phyloP scores from a whole-genome alignment of 2,888 invertebrate genomes.

The Uloborus plumipes region DNA sequence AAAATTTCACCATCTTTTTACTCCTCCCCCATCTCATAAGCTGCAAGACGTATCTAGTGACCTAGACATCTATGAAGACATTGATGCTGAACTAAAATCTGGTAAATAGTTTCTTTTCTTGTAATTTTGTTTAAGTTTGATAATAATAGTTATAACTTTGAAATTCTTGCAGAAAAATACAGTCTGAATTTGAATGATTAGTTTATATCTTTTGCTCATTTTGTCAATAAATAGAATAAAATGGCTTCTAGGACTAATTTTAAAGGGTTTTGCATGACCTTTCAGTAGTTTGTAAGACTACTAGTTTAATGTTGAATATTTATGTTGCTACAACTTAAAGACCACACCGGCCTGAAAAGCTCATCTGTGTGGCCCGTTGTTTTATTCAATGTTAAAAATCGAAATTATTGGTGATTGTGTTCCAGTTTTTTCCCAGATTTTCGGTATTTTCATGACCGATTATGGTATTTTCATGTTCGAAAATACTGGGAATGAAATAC shows the following conservation, averaged over 20 bases:
- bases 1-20: conserved; percentile 36
- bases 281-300: no score
- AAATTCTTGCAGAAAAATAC: background rate
- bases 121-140: background rate
- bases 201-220: background rate
- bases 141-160: background rate
- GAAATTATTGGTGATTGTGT: no score
- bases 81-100: conserved; percentile 23
- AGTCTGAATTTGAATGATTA: background rate
- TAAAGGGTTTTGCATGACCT: no score
- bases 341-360: no score
- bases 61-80: conserved; percentile 37
- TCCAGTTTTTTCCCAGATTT: no score
- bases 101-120: conserved; percentile 12
- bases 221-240: background rate
- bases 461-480: no score
- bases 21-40: conserved; percentile 29
- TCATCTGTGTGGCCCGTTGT: no score
- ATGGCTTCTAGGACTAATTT: background rate
- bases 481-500: no score
- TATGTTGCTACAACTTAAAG: no score
- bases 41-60: conserved; percentile 10
- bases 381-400: no score
- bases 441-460: no score
- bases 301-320: no score